Conservation (phyloP, 2,888 invertebrate genomes). For the Noctua comes region DNA sequence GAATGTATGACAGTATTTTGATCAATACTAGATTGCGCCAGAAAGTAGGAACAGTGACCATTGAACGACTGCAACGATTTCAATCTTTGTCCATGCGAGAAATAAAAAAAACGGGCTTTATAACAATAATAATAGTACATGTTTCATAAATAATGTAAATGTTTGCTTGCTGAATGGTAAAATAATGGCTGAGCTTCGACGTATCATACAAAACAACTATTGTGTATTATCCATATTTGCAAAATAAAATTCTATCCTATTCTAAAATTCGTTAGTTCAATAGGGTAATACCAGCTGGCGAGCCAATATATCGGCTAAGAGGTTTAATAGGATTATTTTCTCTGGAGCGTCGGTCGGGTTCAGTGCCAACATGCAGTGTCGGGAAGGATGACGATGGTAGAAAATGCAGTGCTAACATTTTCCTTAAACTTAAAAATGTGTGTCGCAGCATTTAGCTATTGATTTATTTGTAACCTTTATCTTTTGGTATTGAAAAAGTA, state of each 20-base stretch:
- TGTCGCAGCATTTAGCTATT: background rate
- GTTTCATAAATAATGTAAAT: no score
- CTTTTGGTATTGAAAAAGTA: background rate
- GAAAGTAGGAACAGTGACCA: background rate
- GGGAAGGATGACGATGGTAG: background rate
- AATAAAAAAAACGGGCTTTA: background rate
- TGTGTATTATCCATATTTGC: no score
- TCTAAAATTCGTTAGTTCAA: background rate
- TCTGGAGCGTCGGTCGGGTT: slow-evolving; percentile 18
- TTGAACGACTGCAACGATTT: background rate
- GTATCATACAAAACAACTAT: no score
- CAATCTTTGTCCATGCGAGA: no score
- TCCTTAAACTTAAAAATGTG: background rate
- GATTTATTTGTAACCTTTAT: background rate
- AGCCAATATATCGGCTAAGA: slow-evolving; percentile 22
- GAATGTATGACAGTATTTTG: background rate
- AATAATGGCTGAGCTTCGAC: no score
- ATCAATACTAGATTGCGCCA: background rate
- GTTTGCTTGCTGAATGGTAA: no score
- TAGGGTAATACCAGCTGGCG: background rate
- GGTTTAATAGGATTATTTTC: slow-evolving; percentile 35
- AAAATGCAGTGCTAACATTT: slow-evolving; percentile 18
- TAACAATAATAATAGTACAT: no score
- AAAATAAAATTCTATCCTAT: no score
- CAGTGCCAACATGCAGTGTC: slow-evolving; percentile 19